Evolutionary conservation across 2,113 vertebrate species (phyloP).

Genomic region (Xenopus laevis): DNA sequence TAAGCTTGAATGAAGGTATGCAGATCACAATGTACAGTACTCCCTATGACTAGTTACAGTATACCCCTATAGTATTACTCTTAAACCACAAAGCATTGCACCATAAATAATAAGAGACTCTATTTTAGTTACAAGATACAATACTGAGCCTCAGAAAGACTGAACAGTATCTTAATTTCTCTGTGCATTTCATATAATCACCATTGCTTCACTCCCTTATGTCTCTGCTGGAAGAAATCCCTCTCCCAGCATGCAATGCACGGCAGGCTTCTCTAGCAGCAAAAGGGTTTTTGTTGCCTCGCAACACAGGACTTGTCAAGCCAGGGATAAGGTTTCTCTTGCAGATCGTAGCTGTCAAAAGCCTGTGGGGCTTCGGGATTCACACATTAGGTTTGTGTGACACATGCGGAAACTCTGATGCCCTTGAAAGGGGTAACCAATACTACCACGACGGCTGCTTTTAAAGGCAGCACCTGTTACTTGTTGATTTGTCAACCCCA

Average conservation of each 20-base stretch:
- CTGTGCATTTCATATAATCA: neutral
- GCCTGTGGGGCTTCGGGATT: slow-evolving; percentile 41
- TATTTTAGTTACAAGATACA: too few species aligned
- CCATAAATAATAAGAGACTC: too few species aligned
- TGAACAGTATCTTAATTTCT: too few species aligned
- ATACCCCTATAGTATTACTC: too few species aligned
- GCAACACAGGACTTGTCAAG: slow-evolving; percentile 39
- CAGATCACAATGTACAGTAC: too few species aligned
- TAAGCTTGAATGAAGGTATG: too few species aligned
- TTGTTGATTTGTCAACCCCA: slow-evolving; percentile 57
- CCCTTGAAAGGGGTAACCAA: slow-evolving; percentile 58
- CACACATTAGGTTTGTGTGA: slow-evolving; percentile 51
- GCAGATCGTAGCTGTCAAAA: slow-evolving; percentile 43
- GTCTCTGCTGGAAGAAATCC: neutral
- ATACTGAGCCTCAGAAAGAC: too few species aligned
- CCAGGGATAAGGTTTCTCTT: slow-evolving; percentile 41
- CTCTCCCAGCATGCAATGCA: neutral
- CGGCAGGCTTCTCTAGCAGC: slow-evolving; percentile 14
- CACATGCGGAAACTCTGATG: slow-evolving; percentile 52
- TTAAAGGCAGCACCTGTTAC: slow-evolving; percentile 51
- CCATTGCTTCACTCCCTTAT: neutral
- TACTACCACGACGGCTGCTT: slow-evolving; percentile 45
- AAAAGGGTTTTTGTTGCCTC: slow-evolving; percentile 30
- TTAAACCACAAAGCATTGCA: too few species aligned
- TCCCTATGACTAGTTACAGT: too few species aligned